These are phyloP conservation scores for Musca domestica DNA, from an alignment of 1,140 invertebrate species.

Conservation along the genomic window DNA sequence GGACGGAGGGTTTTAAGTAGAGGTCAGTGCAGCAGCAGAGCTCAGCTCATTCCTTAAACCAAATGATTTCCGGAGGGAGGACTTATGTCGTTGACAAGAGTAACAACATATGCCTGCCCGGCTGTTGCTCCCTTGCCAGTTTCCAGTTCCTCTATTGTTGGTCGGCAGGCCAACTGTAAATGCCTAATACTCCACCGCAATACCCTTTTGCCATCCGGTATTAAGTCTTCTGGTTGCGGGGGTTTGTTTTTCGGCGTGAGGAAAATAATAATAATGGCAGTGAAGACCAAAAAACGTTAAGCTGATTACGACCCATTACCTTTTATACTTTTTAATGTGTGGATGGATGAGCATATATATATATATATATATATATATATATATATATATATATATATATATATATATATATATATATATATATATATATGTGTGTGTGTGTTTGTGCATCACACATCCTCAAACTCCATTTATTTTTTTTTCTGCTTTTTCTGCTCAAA, in stretches of 20 bases:
- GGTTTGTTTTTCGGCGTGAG: neutral
- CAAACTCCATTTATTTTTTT: too few relatives aligned
- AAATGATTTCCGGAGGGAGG: too few relatives aligned
- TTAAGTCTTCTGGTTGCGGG: neutral
- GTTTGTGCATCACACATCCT: neutral
- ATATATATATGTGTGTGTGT: neutral
- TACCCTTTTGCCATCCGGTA: neutral
- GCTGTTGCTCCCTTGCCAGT: neutral
- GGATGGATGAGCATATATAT: neutral
- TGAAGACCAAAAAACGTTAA: slow-evolving; percentile 13
- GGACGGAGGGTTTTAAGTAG: neutral
- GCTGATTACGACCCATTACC: slow-evolving; percentile 16
- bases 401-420: neutral
- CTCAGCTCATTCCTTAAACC: too few relatives aligned
- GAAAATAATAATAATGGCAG: slow-evolving; percentile 10
- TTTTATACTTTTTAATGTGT: slow-evolving; percentile 3
- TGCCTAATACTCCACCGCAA: neutral
- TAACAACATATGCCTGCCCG: neutral
- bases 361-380: too few relatives aligned
- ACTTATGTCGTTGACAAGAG: slow-evolving; percentile 5
- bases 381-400: too few relatives aligned
- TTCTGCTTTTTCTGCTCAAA: too few relatives aligned
- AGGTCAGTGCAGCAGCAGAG: too few relatives aligned
- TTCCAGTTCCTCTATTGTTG: neutral
- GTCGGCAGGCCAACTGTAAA: too few relatives aligned